Percentiles rank a stretch among this genome's conserved stretches.
phyloP scores from a whole-genome alignment of 37 sponge, comb jelly and placozoan genomes.

The Mnemiopsis leidyi region DNA sequence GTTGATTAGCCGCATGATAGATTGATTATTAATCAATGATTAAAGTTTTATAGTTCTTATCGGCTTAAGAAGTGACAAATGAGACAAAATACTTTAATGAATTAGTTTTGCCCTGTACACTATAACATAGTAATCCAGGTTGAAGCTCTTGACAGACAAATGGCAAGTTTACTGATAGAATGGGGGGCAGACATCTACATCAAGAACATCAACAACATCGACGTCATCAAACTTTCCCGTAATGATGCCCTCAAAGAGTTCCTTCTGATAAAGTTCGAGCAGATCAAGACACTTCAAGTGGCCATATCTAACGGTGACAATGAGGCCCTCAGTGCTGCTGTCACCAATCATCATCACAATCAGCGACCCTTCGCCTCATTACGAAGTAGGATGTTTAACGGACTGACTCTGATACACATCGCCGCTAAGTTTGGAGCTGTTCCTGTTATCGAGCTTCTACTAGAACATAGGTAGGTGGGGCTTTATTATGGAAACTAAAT shows the following conservation, averaged over 20 bases:
- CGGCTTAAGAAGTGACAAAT: too few relatives aligned
- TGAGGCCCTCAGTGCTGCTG: slow-evolving; percentile 22
- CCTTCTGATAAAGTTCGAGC: slow-evolving; percentile 63
- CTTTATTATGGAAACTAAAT: too few relatives aligned
- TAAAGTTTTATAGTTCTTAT: too few relatives aligned
- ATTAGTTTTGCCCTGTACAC: too few relatives aligned
- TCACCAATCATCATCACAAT: slow-evolving; percentile 65
- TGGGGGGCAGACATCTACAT: slow-evolving; percentile 81
- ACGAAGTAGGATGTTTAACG: slow-evolving; percentile 71
- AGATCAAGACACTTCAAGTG: slow-evolving; percentile 15
- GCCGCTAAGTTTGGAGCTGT: slow-evolving; percentile 69
- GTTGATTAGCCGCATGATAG: too few relatives aligned
- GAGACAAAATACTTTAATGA: too few relatives aligned
- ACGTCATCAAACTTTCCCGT: slow-evolving; percentile 75
- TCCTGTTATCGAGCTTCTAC: slow-evolving; percentile 64
- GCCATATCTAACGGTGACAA: slow-evolving; percentile 55
- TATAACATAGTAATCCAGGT: too few relatives aligned
- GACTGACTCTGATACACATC: slow-evolving; percentile 72
- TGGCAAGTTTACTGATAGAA: slow-evolving; percentile 72
- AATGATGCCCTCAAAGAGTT: slow-evolving; percentile 69
- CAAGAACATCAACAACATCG: slow-evolving; percentile 77
- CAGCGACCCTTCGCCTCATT: slow-evolving; percentile 70
- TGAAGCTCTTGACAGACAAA: slow-evolving; percentile 52
- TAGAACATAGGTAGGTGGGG: slow-evolving; percentile 28
- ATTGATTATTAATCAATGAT: too few relatives aligned